Evolutionary conservation across 1,140 invertebrate genomes (phyloP).

Genomic region (Daktulosphaira vitifoliae): DNA sequence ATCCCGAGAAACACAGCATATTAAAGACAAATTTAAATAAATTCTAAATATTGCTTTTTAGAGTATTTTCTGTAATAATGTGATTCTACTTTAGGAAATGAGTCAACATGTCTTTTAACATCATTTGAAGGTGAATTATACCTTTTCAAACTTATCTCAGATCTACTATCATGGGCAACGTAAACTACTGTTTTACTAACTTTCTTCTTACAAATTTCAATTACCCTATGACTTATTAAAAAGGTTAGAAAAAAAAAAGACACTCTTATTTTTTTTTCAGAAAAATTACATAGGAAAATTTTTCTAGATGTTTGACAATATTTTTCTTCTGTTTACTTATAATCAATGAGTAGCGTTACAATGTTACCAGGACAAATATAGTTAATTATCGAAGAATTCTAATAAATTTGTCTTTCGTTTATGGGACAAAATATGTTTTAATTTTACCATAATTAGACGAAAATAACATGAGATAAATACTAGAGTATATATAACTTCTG

Average conservation of each 20-base stretch:
- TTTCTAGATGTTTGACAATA: constrained; percentile 3
- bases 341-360: constrained; percentile 8
- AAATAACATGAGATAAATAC: too few species aligned
- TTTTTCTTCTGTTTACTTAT: constrained; percentile 2
- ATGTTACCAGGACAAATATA: too few species aligned
- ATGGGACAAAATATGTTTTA: too few species aligned
- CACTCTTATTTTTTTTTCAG: background rate
- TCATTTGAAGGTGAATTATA: background rate
- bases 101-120: constrained; percentile 14
- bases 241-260: constrained; percentile 15
- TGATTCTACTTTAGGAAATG: constrained; percentile 26
- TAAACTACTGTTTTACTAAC: background rate
- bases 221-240: constrained; percentile 9
- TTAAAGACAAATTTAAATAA: constrained; percentile 16
- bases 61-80: constrained; percentile 24
- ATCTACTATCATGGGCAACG: constrained; percentile 3
- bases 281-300: constrained; percentile 5
- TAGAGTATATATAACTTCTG: too few species aligned
- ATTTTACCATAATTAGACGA: too few species aligned
- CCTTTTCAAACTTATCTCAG: constrained; percentile 3
- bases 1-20: constrained; percentile 22
- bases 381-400: too few species aligned
- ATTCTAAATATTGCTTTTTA: constrained; percentile 13
- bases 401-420: too few species aligned
- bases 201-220: constrained; percentile 10